A percentile compares a stretch with the other conserved stretches of the same genome.
phyloP scores from a whole-genome alignment of 2,113 vertebrate genomes.

The Caranx ignobilis region DNA sequence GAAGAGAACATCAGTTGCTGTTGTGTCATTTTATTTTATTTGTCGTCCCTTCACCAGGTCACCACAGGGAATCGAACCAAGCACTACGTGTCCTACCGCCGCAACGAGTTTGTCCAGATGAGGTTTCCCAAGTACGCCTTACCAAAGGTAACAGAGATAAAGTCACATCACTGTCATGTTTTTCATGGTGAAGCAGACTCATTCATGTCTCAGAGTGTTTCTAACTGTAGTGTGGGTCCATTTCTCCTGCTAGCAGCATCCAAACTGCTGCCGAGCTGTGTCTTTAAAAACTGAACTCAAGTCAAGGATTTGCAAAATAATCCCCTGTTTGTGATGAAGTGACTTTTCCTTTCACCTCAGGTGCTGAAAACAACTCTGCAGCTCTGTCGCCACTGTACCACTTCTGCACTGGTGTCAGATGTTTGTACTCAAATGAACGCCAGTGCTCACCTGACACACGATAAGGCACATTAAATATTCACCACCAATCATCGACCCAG shows the following conservation, averaged over 20 bases:
- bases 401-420: conserved; percentile 15
- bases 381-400: background rate
- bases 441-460: background rate
- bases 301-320: no score
- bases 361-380: background rate
- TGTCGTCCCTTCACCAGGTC: conserved; percentile 82
- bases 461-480: conserved; percentile 68
- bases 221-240: no score
- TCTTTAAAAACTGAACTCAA: no score
- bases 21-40: background rate
- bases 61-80: conserved; percentile 91
- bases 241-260: no score
- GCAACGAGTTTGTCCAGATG: conserved; percentile 92
- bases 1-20: background rate
- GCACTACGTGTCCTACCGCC: conserved; percentile 91
- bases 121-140: conserved; percentile 94
- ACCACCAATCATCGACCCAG: conserved; percentile 45
- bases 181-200: no score
- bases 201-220: no score
- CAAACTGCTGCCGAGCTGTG: no score
- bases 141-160: conserved; percentile 88
- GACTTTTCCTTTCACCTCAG: background rate
- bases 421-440: conserved; percentile 6
- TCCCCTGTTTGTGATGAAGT: background rate
- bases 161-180: no score